Evolutionary conservation across 2,888 invertebrate species (phyloP).

Genomic region (Tanytarsus gracilentus): DNA sequence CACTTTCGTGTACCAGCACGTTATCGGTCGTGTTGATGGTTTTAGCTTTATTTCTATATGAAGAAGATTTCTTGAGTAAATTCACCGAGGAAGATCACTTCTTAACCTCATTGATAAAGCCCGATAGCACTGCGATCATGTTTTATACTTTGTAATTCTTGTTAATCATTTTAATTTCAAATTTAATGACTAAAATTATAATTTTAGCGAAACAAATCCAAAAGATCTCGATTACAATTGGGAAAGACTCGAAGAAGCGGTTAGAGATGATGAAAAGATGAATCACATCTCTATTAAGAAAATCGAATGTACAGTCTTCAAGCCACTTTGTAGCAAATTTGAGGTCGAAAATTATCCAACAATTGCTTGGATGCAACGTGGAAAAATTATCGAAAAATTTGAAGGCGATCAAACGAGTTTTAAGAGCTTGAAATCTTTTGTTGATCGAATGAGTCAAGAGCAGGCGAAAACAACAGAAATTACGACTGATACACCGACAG

Average conservation of each 20-base stretch:
- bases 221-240: background rate
- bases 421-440: background rate
- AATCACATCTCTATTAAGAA: background rate
- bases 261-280: background rate
- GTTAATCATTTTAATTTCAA: background rate
- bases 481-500: no score
- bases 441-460: background rate
- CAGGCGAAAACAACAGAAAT: no score
- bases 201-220: background rate
- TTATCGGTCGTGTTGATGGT: background rate
- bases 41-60: background rate
- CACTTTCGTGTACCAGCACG: background rate
- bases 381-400: background rate
- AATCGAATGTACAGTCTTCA: slow-evolving; percentile 19
- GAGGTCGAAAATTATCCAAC: background rate
- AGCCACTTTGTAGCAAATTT: background rate
- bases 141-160: background rate
- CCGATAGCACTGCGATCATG: background rate
- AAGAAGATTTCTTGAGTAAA: background rate
- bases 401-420: background rate
- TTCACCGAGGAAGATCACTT: background rate
- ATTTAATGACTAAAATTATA: background rate
- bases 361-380: slow-evolving; percentile 13
- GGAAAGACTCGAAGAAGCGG: background rate
- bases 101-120: background rate